Evolutionary conservation across 2,797 vertebrate species (phyloP).

Genomic region (Coracias cyanogaster): DNA sequence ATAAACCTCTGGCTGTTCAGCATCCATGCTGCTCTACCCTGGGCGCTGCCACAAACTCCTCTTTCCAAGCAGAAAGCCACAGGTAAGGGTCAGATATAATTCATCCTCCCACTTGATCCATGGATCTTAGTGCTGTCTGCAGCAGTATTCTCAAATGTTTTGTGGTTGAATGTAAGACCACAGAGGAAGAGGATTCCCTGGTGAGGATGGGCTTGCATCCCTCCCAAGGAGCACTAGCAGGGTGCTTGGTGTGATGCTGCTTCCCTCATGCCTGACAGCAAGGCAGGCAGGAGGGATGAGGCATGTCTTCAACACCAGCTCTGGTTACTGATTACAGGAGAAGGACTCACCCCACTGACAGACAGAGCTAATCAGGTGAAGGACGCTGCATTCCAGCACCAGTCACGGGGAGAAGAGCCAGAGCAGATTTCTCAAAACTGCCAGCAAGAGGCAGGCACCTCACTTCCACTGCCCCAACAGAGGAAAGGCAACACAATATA

Average conservation of each 20-base stretch:
- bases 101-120: neutral
- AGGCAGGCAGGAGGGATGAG: neutral
- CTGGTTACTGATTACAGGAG: slow-evolving; percentile 47
- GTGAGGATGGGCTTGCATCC: neutral
- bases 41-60: neutral
- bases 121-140: neutral
- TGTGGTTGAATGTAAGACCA: neutral
- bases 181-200: neutral
- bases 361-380: neutral
- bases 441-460: neutral
- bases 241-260: fast-evolving
- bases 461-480: fast-evolving
- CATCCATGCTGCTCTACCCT: neutral
- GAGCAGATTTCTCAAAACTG: neutral
- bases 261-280: neutral
- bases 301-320: slow-evolving; percentile 56
- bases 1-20: neutral
- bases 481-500: neutral
- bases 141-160: neutral
- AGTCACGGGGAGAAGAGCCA: neutral
- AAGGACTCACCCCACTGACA: slow-evolving; percentile 38
- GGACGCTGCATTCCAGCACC: neutral
- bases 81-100: neutral
- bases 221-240: neutral
- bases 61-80: neutral